Percentiles rank a stretch among this genome's conserved stretches.
These are phyloP conservation scores for Lochmaea capreae DNA, from an alignment of 2,888 invertebrate genomes.

Conservation along the genomic window DNA sequence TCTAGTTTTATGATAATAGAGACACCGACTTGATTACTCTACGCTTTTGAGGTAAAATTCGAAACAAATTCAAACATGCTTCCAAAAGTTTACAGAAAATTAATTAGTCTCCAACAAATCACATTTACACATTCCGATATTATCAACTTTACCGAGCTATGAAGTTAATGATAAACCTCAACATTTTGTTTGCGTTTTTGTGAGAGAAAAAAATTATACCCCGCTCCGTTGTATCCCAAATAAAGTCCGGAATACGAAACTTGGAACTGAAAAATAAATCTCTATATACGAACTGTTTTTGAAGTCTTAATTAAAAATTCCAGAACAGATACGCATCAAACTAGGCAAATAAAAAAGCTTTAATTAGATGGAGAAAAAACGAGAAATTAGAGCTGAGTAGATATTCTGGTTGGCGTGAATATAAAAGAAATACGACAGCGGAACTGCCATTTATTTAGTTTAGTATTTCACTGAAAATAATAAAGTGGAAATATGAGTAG, in stretches of 20 bases:
- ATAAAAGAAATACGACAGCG: constrained; percentile 19
- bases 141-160: not conserved
- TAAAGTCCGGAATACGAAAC: constrained; percentile 15
- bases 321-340: constrained; percentile 16
- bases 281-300: constrained; percentile 19
- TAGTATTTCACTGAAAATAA: constrained; percentile 21
- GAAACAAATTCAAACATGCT: too few relatives aligned
- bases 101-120: not conserved
- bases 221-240: not conserved
- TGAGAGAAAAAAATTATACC: constrained; percentile 6
- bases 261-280: constrained; percentile 18
- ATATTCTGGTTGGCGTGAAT: constrained; percentile 9
- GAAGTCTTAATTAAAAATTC: constrained; percentile 30
- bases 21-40: too few relatives aligned
- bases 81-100: too few relatives aligned
- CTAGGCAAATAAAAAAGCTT: constrained; percentile 19
- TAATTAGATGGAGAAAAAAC: constrained; percentile 25
- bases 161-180: constrained; percentile 9
- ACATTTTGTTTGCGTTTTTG: not conserved
- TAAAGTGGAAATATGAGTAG: constrained; percentile 24
- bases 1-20: too few relatives aligned
- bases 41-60: too few relatives aligned
- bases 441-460: constrained; percentile 18
- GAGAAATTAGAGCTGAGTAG: constrained; percentile 14
- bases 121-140: not conserved